Conservation (phyloP, 2,797 vertebrate species). For the Echiichthys vipera region DNA sequence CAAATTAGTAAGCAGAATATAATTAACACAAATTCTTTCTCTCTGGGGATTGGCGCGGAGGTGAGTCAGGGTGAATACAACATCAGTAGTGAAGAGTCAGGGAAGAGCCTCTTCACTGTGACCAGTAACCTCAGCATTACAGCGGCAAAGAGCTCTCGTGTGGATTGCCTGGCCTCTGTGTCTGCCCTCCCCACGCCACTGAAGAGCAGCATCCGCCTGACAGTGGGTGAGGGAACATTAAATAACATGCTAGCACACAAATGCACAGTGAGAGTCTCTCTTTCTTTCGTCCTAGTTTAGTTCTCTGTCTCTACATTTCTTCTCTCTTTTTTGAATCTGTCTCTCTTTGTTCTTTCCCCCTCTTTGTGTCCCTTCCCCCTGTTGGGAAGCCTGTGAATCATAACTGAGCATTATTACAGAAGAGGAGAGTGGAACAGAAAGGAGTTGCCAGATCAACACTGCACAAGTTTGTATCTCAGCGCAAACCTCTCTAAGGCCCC, state of each 20-base stretch:
- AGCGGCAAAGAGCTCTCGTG: conserved; percentile 73
- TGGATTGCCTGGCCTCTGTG: conserved; percentile 88
- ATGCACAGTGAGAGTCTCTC: not conserved
- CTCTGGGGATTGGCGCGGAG: conserved; percentile 56
- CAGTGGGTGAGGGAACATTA: conserved; percentile 75
- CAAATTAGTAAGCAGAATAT: not conserved
- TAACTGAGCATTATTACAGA: conserved; percentile 20
- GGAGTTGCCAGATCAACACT: conserved; percentile 21
- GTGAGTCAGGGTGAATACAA: conserved; percentile 78
- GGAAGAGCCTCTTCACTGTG: conserved; percentile 72
- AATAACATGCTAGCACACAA: not conserved
- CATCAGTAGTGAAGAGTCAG: conserved; percentile 69
- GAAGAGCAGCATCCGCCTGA: conserved; percentile 77
- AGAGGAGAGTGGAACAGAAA: conserved; percentile 21
- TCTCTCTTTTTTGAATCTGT: not conserved
- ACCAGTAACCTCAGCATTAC: conserved; percentile 84
- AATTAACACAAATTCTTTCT: conserved; percentile 30
- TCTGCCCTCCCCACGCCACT: conserved; percentile 77
- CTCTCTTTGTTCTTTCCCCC: conserved; percentile 7
- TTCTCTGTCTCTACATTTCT: not conserved
- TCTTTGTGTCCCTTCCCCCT: conserved; percentile 8
- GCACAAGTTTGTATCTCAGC: conserved; percentile 26
- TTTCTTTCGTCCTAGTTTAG: conserved; percentile 17
- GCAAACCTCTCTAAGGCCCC: conserved; percentile 20
- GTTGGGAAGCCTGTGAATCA: conserved; percentile 46